Evolutionary conservation across 2,797 vertebrate species (phyloP).

Genomic region (Microctenopoma lineatum): DNA sequence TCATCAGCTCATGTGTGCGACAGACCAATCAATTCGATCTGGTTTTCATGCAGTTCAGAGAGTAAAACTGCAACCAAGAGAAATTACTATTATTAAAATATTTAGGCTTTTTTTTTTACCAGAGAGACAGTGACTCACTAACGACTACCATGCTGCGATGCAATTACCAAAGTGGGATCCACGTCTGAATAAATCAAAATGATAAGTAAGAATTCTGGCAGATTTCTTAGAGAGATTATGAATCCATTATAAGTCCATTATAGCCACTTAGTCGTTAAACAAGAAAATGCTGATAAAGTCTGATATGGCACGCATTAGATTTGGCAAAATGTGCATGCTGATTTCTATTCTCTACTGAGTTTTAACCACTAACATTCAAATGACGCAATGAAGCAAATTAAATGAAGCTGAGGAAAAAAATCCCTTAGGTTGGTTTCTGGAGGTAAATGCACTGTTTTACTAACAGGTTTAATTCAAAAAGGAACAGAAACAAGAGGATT

Average conservation of each 20-base stretch:
- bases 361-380: background rate
- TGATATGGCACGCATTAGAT: background rate
- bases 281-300: background rate
- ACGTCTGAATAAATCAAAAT: constrained; percentile 25
- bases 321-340: background rate
- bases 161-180: constrained; percentile 31
- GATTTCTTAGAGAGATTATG: constrained; percentile 11
- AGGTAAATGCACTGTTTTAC: background rate
- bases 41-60: background rate
- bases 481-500: background rate
- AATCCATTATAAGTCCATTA: constrained; percentile 23
- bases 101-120: constrained; percentile 4
- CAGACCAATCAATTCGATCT: background rate
- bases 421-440: background rate
- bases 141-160: constrained; percentile 37
- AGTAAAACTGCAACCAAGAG: background rate
- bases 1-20: background rate
- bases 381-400: background rate
- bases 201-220: constrained; percentile 6
- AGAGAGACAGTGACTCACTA: constrained; percentile 27
- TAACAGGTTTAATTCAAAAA: too few relatives aligned
- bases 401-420: background rate
- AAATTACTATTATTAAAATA: constrained; percentile 11
- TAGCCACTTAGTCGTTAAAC: constrained; percentile 11
- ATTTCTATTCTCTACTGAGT: background rate